Conservation (phyloP, 2,888 invertebrate species). For the Adineta ricciae region DNA sequence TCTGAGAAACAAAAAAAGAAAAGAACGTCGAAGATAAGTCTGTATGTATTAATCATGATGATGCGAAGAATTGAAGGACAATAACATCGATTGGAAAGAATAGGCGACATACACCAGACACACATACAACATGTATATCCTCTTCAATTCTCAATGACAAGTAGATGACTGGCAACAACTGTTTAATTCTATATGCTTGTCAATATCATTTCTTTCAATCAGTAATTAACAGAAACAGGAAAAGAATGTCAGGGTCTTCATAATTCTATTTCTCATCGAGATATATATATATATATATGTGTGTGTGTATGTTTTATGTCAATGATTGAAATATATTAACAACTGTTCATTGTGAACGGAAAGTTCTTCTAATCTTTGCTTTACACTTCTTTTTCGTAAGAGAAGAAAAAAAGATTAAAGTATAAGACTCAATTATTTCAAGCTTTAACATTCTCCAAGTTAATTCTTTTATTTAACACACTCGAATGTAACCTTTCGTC, state of each 20-base stretch:
- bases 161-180: background rate
- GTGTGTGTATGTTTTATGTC: background rate
- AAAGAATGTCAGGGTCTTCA: background rate
- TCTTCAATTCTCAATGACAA: background rate
- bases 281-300: too few species aligned
- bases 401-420: too few species aligned
- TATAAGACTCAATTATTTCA: background rate
- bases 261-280: background rate
- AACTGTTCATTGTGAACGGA: background rate
- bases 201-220: background rate
- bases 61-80: conserved; percentile 4
- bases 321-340: background rate
- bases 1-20: too few species aligned
- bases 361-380: too few species aligned
- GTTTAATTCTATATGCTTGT: background rate
- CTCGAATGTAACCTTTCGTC: background rate
- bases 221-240: background rate
- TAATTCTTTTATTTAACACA: background rate
- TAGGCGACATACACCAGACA: conserved; percentile 7
- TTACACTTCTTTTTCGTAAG: too few species aligned
- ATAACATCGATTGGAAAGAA: background rate
- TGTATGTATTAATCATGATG: background rate
- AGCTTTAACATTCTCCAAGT: background rate
- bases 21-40: background rate
- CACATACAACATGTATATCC: background rate